A percentile compares a stretch with the other conserved stretches of the same genome.
phyloP scores from a whole-genome alignment of 2,113 vertebrate species.

The Oncorhynchus tshawytscha region DNA sequence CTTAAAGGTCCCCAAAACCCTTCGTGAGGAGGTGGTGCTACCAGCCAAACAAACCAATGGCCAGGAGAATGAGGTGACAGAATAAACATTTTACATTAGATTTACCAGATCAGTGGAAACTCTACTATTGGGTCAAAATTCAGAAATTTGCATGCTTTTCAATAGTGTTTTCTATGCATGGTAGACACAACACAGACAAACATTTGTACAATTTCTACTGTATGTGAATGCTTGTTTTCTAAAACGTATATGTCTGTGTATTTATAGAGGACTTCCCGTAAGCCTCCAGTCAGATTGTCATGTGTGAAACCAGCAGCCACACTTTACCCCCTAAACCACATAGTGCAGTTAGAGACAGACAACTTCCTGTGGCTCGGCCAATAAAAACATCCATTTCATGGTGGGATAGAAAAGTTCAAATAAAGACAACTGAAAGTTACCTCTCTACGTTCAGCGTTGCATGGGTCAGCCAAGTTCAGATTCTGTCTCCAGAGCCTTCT shows the following conservation, averaged over 20 bases:
- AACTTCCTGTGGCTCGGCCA: slow-evolving; percentile 8
- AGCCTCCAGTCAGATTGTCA: neutral
- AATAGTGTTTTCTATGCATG: too few species aligned
- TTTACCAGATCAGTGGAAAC: too few species aligned
- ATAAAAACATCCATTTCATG: neutral
- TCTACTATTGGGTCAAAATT: too few species aligned
- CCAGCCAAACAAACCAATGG: slow-evolving; percentile 11
- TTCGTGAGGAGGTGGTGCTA: slow-evolving; percentile 1
- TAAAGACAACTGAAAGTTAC: neutral
- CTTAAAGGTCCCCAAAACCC: slow-evolving; percentile 26
- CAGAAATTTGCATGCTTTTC: too few species aligned
- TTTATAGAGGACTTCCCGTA: neutral
- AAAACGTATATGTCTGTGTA: neutral
- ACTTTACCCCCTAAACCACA: neutral
- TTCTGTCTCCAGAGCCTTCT: too few species aligned
- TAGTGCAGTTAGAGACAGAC: neutral
- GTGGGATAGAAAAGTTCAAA: neutral
- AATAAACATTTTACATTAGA: neutral
- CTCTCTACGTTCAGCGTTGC: neutral
- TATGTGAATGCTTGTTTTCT: neutral
- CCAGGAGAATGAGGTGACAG: slow-evolving; percentile 27
- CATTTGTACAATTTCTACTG: neutral
- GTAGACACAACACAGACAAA: too few species aligned
- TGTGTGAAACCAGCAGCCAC: neutral
- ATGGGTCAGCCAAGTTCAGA: neutral